Percentiles rank a stretch among this genome's conserved stretches.
Conservation (phyloP, 2,888 invertebrate genomes). For the Phania funesta region DNA sequence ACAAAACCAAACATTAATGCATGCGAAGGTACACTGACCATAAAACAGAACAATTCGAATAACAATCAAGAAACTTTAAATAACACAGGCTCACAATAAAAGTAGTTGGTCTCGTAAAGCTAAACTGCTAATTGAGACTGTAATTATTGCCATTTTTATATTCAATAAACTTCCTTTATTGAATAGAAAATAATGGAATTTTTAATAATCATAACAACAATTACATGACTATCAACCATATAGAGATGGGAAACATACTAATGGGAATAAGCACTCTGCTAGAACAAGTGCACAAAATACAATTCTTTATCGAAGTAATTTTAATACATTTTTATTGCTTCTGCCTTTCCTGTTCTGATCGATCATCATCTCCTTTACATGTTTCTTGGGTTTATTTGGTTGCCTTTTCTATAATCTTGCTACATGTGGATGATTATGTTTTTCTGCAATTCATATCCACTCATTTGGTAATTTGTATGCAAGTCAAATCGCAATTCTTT, state of each 20-base stretch:
- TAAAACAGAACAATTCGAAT: too few relatives aligned
- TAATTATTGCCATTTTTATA: too few relatives aligned
- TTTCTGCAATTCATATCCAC: not conserved
- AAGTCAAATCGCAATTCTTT: constrained; percentile 53
- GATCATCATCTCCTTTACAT: not conserved
- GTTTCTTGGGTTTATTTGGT: constrained; percentile 1
- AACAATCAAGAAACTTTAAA: too few relatives aligned
- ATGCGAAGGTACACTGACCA: too few relatives aligned
- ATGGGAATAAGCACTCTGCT: not conserved
- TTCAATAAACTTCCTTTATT: too few relatives aligned
- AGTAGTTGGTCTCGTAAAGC: too few relatives aligned
- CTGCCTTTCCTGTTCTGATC: constrained; percentile 35
- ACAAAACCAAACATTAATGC: too few relatives aligned
- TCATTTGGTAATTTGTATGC: constrained; percentile 62
- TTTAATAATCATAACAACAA: constrained; percentile 34
- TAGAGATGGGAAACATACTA: not conserved
- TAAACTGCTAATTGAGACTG: too few relatives aligned
- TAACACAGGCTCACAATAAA: too few relatives aligned
- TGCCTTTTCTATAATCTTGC: not conserved
- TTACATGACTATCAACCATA: constrained; percentile 5
- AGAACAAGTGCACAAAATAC: not conserved
- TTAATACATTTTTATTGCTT: constrained; percentile 26
- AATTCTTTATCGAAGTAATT: not conserved
- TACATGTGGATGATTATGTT: constrained; percentile 5
- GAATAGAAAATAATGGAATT: not conserved